A percentile compares a stretch with the other conserved stretches of the same genome.
These are phyloP conservation scores for Formica exsecta DNA, from an alignment of 1,140 invertebrate genomes.

Conservation along the genomic window DNA sequence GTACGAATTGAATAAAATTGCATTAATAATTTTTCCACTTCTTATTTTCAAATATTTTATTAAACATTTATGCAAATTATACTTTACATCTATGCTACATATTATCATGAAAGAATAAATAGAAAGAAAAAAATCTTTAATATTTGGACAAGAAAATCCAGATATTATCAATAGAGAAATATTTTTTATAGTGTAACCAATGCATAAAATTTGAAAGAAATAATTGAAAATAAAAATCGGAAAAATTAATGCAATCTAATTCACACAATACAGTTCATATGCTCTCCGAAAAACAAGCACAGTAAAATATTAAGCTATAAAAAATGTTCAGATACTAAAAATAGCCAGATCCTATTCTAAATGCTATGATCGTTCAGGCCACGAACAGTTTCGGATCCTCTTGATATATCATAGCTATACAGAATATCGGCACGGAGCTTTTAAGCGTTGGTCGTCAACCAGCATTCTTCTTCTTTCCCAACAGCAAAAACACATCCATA, in stretches of 20 bases:
- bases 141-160: conserved; percentile 9
- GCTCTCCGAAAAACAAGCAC: background rate
- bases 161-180: background rate
- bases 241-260: background rate
- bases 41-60: conserved; percentile 8
- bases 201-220: background rate
- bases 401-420: conserved; percentile 27
- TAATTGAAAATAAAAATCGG: background rate
- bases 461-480: conserved; percentile 84
- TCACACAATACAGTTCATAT: background rate
- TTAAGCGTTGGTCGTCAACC: conserved; percentile 40
- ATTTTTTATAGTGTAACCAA: background rate
- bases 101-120: background rate
- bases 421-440: conserved; percentile 32
- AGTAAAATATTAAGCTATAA: conserved; percentile 16
- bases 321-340: conserved; percentile 8
- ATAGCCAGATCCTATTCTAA: conserved; percentile 46
- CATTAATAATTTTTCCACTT: conserved; percentile 2
- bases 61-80: conserved; percentile 3
- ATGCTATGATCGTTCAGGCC: conserved; percentile 44
- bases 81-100: background rate
- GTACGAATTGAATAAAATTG: background rate
- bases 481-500: conserved; percentile 95
- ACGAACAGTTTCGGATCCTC: conserved; percentile 37
- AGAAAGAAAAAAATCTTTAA: background rate